Conservation (phyloP, 2,888 invertebrate genomes). For the Epinotia demarniana region DNA sequence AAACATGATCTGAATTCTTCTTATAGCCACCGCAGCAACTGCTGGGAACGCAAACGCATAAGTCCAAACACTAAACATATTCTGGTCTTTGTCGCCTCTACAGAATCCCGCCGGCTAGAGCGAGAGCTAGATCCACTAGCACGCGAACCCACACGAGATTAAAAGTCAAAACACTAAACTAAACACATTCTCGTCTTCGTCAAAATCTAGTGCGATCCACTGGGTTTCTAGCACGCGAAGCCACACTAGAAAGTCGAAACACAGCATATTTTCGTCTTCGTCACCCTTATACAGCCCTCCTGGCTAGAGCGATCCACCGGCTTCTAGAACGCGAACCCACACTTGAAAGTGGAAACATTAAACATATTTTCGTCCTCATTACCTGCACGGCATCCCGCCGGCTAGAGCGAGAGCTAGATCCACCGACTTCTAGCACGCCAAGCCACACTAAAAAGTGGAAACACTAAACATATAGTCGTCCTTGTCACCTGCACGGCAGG, state of each 20-base stretch:
- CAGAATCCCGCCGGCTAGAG: neutral
- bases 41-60: neutral
- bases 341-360: neutral
- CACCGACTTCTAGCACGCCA: too few relatives aligned
- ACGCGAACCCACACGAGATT: neutral
- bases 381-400: constrained; percentile 3
- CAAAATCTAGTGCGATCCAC: neutral
- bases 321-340: too few relatives aligned
- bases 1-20: too few relatives aligned
- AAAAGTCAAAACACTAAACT: neutral
- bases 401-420: constrained; percentile 64
- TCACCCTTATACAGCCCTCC: neutral
- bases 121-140: neutral
- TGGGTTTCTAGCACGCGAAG: too few relatives aligned
- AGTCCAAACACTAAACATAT: neutral
- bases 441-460: neutral
- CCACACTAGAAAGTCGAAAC: neutral
- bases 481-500: constrained; percentile 1
- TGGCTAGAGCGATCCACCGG: neutral
- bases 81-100: neutral
- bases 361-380: neutral
- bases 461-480: neutral
- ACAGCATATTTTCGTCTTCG: neutral
- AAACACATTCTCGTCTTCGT: neutral
- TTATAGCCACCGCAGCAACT: neutral